phyloP scores from a whole-genome alignment of 2,888 invertebrate genomes.

The Temnothorax unifasciatus region DNA sequence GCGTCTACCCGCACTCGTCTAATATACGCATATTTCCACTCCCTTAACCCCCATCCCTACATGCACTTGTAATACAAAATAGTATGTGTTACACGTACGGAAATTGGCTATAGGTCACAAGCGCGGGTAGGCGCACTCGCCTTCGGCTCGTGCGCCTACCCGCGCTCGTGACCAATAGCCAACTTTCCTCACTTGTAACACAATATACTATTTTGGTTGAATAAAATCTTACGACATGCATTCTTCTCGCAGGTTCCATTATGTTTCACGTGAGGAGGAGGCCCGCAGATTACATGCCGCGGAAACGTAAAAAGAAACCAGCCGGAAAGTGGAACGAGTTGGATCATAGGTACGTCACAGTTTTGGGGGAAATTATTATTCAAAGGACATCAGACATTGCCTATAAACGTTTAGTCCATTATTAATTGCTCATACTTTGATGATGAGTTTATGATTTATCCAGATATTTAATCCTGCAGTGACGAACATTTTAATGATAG shows the following conservation, averaged over 20 bases:
- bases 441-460: not conserved
- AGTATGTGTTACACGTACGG: no score
- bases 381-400: not conserved
- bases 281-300: slow-evolving; percentile 96
- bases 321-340: slow-evolving; percentile 88
- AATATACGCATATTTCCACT: no score
- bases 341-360: slow-evolving; percentile 80
- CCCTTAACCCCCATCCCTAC: no score
- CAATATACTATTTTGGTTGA: no score
- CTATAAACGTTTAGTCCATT: not conserved
- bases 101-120: no score
- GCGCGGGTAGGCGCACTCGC: no score
- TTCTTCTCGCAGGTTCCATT: slow-evolving; percentile 92
- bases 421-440: not conserved
- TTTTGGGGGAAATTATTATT: not conserved
- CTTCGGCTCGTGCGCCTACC: no score
- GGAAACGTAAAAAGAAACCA: slow-evolving; percentile 94
- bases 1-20: no score
- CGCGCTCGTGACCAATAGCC: no score
- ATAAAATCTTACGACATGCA: not conserved
- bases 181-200: no score
- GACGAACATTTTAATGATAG: not conserved
- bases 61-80: no score
- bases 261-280: slow-evolving; percentile 98
- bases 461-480: not conserved